Percentiles rank a stretch among this genome's conserved stretches.
Evolutionary conservation across 2,797 vertebrate genomes (phyloP).

Genomic region (Ptychadena robeensis): DNA sequence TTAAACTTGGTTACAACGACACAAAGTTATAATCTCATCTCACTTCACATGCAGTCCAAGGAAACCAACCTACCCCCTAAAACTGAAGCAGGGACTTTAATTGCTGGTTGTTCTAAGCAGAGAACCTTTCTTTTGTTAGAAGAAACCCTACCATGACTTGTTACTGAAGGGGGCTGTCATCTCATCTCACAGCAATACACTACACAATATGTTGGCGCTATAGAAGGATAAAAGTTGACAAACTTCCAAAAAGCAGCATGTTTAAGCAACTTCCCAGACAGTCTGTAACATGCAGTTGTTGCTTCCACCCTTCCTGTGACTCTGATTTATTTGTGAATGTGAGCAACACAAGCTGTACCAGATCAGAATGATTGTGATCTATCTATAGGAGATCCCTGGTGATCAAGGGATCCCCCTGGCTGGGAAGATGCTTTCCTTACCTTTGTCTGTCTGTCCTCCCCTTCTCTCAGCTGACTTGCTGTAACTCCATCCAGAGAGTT

Average conservation of each 20-base stretch:
- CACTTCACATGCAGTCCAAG: no score
- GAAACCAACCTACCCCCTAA: no score
- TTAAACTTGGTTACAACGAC: no score
- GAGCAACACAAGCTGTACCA: not conserved
- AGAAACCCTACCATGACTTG: not conserved
- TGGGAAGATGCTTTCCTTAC: slow-evolving; percentile 22
- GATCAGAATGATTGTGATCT: not conserved
- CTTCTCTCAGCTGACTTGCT: slow-evolving; percentile 37
- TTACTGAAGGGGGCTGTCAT: not conserved
- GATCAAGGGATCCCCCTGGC: not conserved
- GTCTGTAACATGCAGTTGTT: not conserved
- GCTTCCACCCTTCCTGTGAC: not conserved
- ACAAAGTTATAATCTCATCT: no score
- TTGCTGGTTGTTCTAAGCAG: no score
- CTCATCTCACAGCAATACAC: not conserved
- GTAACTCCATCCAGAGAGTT: slow-evolving; percentile 40
- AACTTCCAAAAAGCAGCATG: not conserved
- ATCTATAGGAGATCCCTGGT: no score
- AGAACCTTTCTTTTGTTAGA: not conserved
- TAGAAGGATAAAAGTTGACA: not conserved
- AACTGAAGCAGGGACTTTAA: no score
- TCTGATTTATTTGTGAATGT: not conserved
- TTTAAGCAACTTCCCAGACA: not conserved
- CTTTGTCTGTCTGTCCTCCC: not conserved
- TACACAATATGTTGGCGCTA: not conserved